A percentile compares a stretch with the other conserved stretches of the same genome.
Conservation (phyloP, 2,888 invertebrate genomes). For the Schizotus pectinicornis region DNA sequence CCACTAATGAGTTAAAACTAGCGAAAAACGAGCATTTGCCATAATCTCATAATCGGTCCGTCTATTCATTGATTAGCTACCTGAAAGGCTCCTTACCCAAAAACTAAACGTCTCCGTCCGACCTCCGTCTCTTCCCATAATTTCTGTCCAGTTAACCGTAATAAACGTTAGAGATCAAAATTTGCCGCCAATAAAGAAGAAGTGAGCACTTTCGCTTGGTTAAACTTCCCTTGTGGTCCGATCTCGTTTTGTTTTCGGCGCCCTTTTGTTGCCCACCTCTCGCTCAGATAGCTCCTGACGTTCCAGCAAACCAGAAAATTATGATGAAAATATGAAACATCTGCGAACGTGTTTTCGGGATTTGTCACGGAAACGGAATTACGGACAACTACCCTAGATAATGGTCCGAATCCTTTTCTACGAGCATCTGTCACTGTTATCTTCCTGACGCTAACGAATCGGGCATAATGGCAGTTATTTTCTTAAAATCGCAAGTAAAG, state of each 20-base stretch:
- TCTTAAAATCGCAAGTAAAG: not conserved
- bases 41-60: slow-evolving; percentile 20
- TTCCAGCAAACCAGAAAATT: slow-evolving; percentile 30
- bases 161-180: slow-evolving; percentile 52
- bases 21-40: slow-evolving; percentile 22
- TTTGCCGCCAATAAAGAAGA: slow-evolving; percentile 40
- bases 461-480: not conserved
- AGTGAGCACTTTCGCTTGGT: slow-evolving; percentile 24
- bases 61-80: slow-evolving; percentile 4
- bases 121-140: slow-evolving; percentile 39
- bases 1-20: slow-evolving; percentile 29
- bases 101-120: slow-evolving; percentile 5
- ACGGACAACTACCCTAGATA: slow-evolving; percentile 3
- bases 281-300: slow-evolving; percentile 16
- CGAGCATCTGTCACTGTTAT: slow-evolving; percentile 23
- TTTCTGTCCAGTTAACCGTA: slow-evolving; percentile 50
- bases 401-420: slow-evolving; percentile 18
- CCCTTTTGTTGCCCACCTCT: slow-evolving; percentile 14
- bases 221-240: slow-evolving; percentile 2
- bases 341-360: slow-evolving; percentile 7
- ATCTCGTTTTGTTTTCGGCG: slow-evolving; percentile 19
- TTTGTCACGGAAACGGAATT: slow-evolving; percentile 19
- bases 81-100: slow-evolving; percentile 1
- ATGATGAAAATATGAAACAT: slow-evolving; percentile 29
- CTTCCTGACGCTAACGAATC: slow-evolving; percentile 15